A percentile compares a stretch with the other conserved stretches of the same genome.
phyloP scores from a whole-genome alignment of 2,797 vertebrate species.

The Pelochelys cantorii region DNA sequence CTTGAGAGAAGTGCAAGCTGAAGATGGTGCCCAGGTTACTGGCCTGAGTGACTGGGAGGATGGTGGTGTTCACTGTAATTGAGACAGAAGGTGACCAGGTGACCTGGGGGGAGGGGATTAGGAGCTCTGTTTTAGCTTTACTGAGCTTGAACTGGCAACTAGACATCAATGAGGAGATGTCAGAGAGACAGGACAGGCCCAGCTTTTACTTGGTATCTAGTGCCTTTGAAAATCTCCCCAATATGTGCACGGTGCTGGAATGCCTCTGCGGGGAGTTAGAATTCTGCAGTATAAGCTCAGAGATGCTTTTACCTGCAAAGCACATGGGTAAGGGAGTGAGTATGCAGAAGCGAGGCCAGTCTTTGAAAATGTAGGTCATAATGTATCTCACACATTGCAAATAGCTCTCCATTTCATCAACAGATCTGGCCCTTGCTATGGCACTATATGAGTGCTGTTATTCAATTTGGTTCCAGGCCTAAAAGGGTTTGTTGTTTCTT shows the following conservation, averaged over 20 bases:
- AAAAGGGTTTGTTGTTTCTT: background rate
- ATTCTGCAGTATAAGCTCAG: background rate
- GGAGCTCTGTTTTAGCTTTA: no score
- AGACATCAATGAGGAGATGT: background rate
- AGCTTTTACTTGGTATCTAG: background rate
- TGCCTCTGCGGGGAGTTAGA: background rate
- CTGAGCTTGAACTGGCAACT: background rate
- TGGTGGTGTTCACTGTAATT: fast-evolving
- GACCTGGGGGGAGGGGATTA: background rate
- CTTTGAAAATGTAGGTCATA: background rate
- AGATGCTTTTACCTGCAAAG: background rate
- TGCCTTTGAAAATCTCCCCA: background rate
- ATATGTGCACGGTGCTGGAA: background rate
- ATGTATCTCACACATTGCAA: background rate
- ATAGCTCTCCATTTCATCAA: background rate
- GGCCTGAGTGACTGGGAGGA: fast-evolving
- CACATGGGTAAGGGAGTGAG: background rate
- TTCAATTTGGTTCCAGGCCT: background rate
- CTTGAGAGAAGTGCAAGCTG: background rate
- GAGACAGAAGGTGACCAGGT: fast-evolving
- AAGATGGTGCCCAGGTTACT: background rate
- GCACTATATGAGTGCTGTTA: background rate
- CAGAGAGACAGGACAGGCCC: background rate
- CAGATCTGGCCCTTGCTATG: background rate
- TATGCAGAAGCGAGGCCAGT: background rate